Conservation (phyloP, 2,797 vertebrate species). For the Platyrinchus mystaceus region DNA sequence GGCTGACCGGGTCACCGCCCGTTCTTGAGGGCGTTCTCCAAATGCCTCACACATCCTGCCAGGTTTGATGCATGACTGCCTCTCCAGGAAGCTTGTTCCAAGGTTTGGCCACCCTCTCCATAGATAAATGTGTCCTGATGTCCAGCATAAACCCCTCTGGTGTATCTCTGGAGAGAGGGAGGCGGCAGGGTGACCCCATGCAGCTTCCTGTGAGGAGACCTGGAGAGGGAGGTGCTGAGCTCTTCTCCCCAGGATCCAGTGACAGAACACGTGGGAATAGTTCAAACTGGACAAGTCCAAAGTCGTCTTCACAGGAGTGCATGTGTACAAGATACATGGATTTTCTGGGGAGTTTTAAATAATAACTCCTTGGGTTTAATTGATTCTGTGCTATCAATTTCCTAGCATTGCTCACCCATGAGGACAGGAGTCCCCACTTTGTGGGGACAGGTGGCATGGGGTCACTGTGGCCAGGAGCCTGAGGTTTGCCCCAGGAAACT, state of each 20-base stretch:
- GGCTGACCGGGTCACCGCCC: fast-evolving
- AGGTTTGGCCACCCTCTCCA: not conserved
- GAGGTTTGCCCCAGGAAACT: too few relatives aligned
- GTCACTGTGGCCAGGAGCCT: fast-evolving
- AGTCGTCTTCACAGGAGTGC: fast-evolving
- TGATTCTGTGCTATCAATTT: not conserved
- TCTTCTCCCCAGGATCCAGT: too few relatives aligned
- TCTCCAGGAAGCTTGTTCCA: not conserved
- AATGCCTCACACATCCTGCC: not conserved
- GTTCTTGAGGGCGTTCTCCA: not conserved
- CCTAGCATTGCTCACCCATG: fast-evolving
- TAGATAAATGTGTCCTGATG: not conserved
- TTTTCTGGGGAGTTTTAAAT: not conserved
- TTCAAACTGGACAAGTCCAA: not conserved
- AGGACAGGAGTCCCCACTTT: not conserved
- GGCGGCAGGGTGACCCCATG: too few relatives aligned
- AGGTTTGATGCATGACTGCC: not conserved
- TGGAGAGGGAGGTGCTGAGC: too few relatives aligned
- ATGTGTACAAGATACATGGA: fast-evolving
- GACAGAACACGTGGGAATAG: too few relatives aligned
- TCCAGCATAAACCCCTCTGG: not conserved
- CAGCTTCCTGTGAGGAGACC: too few relatives aligned
- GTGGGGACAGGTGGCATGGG: fast-evolving
- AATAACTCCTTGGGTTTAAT: not conserved
- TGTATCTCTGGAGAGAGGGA: too few relatives aligned